Evolutionary conservation across 1,140 invertebrate genomes (phyloP), one percentile per base, ranked within the genome.

Genomic region (Wiebesia pumilae): DNA sequence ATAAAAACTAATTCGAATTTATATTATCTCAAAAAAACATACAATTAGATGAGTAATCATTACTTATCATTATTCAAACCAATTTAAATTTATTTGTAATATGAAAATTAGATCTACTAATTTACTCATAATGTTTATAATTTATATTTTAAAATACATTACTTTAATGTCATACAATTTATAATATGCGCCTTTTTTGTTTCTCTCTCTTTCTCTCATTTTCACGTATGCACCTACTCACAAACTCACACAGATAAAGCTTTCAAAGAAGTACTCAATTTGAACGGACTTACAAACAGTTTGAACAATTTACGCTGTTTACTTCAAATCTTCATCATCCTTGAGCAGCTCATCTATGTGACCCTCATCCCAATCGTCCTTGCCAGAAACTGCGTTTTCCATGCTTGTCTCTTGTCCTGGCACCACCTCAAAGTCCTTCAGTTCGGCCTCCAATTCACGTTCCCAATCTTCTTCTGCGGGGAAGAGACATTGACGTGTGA

Each of bases 341-440:
- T 94, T 94, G 85, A 96, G 92, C 88, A 96, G 94, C 86, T 95
- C 94, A 88, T 95, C 94, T 88, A 95, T 95, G 88, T 95, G 83
- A 12, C 87, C 94, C 84, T 94, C 91, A 90, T 95, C 95, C 93
- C 95, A 94, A 87, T 95, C 95, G 83, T 95, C 95, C 80, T 94
- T 93, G 27, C 24, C 62, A 24, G 71, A 3, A 16, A 33, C 54
- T 7, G 54, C 3, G 24, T n/a, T 27, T 84, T 93, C 90, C 30
- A 86, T 67, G 58, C 35, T 88, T 84, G 86, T 84, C 85, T 43
- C 87, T 90, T 91, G 88, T 54, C 90, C 91, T 12, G 93, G 90
- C 33, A 98, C 97, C 84, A 98, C 96, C 93, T 98, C 98, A 93
- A 97, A 98, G 92, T 98, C 97, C 93, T 98, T 97, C 88, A 98